Percentiles rank a stretch among this genome's conserved stretches.
Evolutionary conservation across 2,888 invertebrate species (phyloP).

Genomic region (Pherbina coryleti): DNA sequence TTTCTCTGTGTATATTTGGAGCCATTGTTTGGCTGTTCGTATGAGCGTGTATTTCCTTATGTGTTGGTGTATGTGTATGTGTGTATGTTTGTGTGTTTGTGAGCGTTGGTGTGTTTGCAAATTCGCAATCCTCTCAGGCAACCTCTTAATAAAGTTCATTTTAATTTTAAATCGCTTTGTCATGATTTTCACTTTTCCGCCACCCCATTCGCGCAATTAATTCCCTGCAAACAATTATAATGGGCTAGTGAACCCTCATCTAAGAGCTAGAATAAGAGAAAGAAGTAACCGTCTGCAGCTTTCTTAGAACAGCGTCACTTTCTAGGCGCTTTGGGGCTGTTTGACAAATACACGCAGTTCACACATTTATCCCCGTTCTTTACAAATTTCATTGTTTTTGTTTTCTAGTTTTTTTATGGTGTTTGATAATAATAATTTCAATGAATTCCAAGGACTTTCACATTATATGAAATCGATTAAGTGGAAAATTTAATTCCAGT

Average conservation of each 20-base stretch:
- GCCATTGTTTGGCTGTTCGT: neutral
- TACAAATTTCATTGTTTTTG: too few relatives aligned
- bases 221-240: neutral
- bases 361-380: too few relatives aligned
- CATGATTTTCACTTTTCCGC: neutral
- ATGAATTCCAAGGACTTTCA: too few relatives aligned
- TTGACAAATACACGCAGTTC: too few relatives aligned
- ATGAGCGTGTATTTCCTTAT: neutral
- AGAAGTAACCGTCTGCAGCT: too few relatives aligned
- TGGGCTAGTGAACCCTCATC: neutral
- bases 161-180: slow-evolving; percentile 32
- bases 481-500: too few relatives aligned
- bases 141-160: slow-evolving; percentile 20
- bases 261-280: too few relatives aligned
- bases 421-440: too few relatives aligned
- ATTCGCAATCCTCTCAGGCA: neutral
- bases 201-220: neutral
- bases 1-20: neutral
- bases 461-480: too few relatives aligned
- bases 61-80: neutral
- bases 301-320: too few relatives aligned
- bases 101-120: neutral
- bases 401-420: too few relatives aligned
- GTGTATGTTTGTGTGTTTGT: neutral
- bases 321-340: too few relatives aligned